Percentiles rank a stretch among this genome's conserved stretches.
These are phyloP conservation scores for Tragulus kanchil DNA, from an alignment of 2,113 vertebrate genomes.

Conservation along the genomic window DNA sequence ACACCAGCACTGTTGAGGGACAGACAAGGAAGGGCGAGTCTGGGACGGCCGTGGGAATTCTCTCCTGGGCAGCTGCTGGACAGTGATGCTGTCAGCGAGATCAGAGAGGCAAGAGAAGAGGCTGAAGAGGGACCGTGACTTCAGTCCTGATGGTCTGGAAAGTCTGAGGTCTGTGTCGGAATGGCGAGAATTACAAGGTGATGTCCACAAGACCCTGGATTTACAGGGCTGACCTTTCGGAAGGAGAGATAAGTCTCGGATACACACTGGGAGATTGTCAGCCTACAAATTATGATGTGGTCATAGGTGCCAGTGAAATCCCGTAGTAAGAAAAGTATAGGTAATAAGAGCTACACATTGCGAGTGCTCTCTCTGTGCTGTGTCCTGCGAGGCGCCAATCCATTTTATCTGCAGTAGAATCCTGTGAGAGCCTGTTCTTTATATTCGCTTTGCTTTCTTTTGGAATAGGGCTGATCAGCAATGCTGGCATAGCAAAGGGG, in stretches of 20 bases:
- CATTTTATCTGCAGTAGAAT: rapidly evolving
- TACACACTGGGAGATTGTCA: rapidly evolving
- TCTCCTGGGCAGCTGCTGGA: rapidly evolving
- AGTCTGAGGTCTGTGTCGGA: not conserved
- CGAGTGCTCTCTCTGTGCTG: rapidly evolving
- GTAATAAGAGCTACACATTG: rapidly evolving
- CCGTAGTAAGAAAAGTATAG: not conserved
- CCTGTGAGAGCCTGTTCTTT: not conserved
- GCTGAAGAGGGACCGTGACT: rapidly evolving
- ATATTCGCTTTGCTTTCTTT: not conserved
- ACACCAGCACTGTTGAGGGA: not conserved
- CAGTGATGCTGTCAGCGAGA: not conserved
- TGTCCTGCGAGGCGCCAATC: rapidly evolving
- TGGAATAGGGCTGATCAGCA: not conserved
- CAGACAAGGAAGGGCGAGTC: not conserved
- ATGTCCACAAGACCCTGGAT: rapidly evolving
- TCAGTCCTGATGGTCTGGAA: not conserved
- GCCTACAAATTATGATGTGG: not conserved
- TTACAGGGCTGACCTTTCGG: rapidly evolving
- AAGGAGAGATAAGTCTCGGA: not conserved
- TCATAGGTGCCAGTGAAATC: not conserved
- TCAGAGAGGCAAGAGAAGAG: not conserved
- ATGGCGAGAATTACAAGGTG: not conserved
- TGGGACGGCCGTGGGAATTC: rapidly evolving
- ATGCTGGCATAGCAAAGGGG: not conserved